Percentiles rank a stretch among this genome's conserved stretches.
These are phyloP conservation scores for Phymanthus crucifer DNA, from an alignment of 92 coral and sea anemone genomes.

Conservation along the genomic window DNA sequence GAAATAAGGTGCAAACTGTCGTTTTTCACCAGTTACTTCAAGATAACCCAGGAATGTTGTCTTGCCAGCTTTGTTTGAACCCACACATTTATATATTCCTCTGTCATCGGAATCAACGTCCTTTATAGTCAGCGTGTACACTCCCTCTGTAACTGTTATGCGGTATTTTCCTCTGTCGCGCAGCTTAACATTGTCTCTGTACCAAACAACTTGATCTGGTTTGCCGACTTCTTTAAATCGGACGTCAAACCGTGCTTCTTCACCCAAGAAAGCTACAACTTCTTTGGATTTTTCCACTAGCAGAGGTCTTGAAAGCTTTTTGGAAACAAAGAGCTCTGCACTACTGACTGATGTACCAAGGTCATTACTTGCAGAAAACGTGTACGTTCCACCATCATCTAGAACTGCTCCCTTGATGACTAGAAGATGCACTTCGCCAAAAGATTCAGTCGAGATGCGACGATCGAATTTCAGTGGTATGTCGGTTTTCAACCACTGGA, in stretches of 20 bases:
- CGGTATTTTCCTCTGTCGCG: constrained; percentile 63
- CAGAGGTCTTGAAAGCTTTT: constrained; percentile 63
- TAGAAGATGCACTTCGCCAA: constrained; percentile 55
- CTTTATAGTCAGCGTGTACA: constrained; percentile 57
- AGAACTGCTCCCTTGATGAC: constrained; percentile 50
- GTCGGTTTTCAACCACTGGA: constrained; percentile 85
- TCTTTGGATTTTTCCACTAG: constrained; percentile 64
- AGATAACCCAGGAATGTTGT: constrained; percentile 50
- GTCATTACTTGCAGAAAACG: constrained; percentile 64
- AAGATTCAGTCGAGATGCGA: constrained; percentile 50
- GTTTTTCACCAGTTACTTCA: constrained; percentile 18
- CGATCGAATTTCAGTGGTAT: constrained; percentile 45
- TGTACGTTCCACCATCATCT: constrained; percentile 77
- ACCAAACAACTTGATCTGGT: constrained; percentile 84
- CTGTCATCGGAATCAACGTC: constrained; percentile 58
- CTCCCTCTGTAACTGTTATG: constrained; percentile 63
- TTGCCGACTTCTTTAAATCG: constrained; percentile 71
- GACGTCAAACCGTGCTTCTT: constrained; percentile 83
- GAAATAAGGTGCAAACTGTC: constrained; percentile 31
- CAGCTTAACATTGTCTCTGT: constrained; percentile 65
- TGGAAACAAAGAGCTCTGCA: constrained; percentile 78
- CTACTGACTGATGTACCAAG: constrained; percentile 70
- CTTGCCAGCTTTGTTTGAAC: constrained; percentile 81
- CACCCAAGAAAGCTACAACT: constrained; percentile 27
- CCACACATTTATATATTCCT: constrained; percentile 84